Base-by-base conservation (phyloP, 1,140 invertebrate genomes). In the Drosophila melanica region DNA sequence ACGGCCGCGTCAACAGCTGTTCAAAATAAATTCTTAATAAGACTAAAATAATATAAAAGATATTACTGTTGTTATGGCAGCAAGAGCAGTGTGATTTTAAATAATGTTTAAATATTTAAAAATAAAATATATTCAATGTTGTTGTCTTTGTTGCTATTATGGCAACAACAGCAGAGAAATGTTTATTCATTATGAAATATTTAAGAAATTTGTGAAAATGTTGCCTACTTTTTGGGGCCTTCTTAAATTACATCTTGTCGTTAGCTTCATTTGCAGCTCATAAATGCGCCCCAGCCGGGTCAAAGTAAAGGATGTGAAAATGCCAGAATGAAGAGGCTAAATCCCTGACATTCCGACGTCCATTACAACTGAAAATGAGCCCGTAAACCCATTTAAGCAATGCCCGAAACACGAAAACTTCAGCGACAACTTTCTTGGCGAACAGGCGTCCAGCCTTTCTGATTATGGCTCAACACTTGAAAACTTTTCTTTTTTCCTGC, bases 391-490 rank as follows among this genome's bases (percentile, higher is more conserved):
- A 84, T 89, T 89, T 87, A 84, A 75, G 77, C 76, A 80, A 77
- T 87, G 77, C 79, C 84, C 77, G 44, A 58, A 84, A 89, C 84
- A 82, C 76, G 79, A 66, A 87, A 86, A 86, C 58, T 78, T 81
- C 58, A 39, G 50, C 66, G 75, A 73, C 74, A 74, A 71, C 57
- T 67, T 48, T 51, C 16, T 18, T 14, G 41, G 64, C 39, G 44
- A 27, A 44, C 42, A 23, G 67, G 50, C 78, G 79, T 73, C 78
- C 84, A 89, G 79, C 76, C 82, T 76, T 86, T 79, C 68, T 86
- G 82, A 86, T 86, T 86, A 86, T 86, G 87, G 82, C 75, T 74
- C 75, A 89, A 79, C 84, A 87, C 79, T 89, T 89, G 84, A 89
- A 89, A 89, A 89, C 57, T 80, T 89, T 87, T 55, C 47, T 51